Base-by-base conservation (phyloP, 2,113 vertebrate genomes). In the Pseudopodoces humilis region DNA sequence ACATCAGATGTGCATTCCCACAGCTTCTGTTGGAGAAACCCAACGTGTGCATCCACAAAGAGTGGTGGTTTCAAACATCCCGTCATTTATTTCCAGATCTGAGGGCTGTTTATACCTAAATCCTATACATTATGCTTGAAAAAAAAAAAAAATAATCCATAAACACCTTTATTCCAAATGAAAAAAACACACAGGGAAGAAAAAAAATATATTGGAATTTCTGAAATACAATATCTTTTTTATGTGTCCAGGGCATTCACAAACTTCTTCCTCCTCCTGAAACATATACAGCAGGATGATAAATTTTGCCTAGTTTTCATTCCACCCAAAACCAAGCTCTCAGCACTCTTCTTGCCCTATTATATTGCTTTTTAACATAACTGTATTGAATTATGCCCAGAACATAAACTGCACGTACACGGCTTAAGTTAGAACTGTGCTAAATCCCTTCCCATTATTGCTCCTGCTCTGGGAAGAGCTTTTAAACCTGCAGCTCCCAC, bases 51-150 rank as follows among this genome's bases (percentile, higher is more conserved):
- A 43, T 41, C 47, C 58, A 76, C 37, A 63, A 8, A 30, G 8
- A 53, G 10, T 0, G 8, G 5, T 25, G 25, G 8, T 28, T 80
- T 62, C 44, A 68, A 68, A 59, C 8, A 50, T 9, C 9, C 19
- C 27, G 46, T 5, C 10, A 79, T 25, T 47, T 13, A 25, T 4
- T 31, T 75, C 7, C 23, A 46, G 6, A 39, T 83, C 9, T 47
- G 21, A 86, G 76, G n/a, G 62, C 7, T 52, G 15, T 33, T 71
- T 75, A 24, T 8, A 52, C 9, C 53, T 76, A 8, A 67, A 71
- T 44, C 68, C 56, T 67, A 1, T 2, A 85, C 0, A 0, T 18
- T 25, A 65, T 10, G 8, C 21, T 72, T 60, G 15, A 5, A n/a
- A 52, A 43, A 50, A 43, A 37, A 37, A 15, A 3, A 44, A 31